Percentiles rank a stretch among this genome's conserved stretches.
Conservation (phyloP, 2,797 vertebrate species). For the Mionectes olivaceus region DNA sequence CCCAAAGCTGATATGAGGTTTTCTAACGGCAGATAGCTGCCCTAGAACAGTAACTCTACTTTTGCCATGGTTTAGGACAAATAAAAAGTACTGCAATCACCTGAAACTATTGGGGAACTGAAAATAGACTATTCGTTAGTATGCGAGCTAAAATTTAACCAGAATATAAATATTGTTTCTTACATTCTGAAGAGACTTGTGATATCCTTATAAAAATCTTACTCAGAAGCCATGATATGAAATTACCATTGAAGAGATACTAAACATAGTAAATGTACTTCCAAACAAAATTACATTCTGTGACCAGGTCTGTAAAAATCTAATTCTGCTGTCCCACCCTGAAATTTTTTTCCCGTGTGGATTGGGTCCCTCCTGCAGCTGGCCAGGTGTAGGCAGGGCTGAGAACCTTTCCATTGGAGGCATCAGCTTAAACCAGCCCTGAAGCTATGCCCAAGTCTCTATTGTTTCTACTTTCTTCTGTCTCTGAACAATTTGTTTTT, state of each 20-base stretch:
- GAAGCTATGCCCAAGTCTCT: not conserved
- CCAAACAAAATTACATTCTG: not conserved
- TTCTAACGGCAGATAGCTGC: not conserved
- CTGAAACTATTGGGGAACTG: not conserved
- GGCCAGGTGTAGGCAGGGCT: not conserved
- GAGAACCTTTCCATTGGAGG: not conserved
- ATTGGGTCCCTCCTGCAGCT: not conserved
- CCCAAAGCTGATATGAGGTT: not conserved
- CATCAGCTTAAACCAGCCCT: not conserved
- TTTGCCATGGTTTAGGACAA: not conserved
- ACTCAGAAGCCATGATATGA: fast-evolving
- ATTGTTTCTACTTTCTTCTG: conserved; percentile 14
- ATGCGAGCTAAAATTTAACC: not conserved
- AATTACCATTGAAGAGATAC: not conserved
- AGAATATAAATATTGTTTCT: not conserved
- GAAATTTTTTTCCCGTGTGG: not conserved
- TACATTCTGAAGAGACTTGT: not conserved
- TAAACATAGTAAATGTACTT: not conserved
- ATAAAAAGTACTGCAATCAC: not conserved
- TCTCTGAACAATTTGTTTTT: conserved; percentile 42
- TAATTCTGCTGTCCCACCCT: not conserved
- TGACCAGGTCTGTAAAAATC: not conserved
- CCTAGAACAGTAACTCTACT: not conserved
- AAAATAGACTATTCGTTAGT: not conserved
- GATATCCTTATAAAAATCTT: not conserved